Conservation (phyloP, 2,113 vertebrate species). For the Crypturellus undulatus region DNA sequence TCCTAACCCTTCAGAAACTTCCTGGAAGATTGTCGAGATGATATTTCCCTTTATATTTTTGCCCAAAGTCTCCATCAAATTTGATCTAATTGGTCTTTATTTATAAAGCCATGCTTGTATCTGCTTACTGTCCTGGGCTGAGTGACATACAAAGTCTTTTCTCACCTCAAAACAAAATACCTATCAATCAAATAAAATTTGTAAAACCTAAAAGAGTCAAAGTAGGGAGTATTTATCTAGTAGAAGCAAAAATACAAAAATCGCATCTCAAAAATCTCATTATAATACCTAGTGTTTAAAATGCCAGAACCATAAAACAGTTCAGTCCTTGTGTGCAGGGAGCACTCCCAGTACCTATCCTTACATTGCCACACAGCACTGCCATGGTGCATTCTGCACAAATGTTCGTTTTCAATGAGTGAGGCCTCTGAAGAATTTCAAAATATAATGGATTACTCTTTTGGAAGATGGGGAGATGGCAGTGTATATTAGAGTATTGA, state of each 20-base stretch:
- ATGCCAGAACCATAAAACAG: background rate
- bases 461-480: background rate
- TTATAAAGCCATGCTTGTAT: background rate
- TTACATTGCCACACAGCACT: no score
- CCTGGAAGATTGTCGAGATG: background rate
- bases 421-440: background rate
- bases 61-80: background rate
- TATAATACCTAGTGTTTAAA: background rate
- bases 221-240: background rate
- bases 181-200: background rate
- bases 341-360: background rate
- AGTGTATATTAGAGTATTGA: background rate
- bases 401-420: background rate
- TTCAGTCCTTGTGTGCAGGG: background rate
- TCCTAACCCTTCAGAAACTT: background rate
- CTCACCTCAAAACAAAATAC: background rate
- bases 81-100: background rate
- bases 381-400: background rate
- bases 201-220: background rate
- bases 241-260: background rate
- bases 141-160: background rate
- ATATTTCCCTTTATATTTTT: background rate
- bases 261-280: no score
- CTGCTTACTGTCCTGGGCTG: background rate
- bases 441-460: background rate